These are phyloP conservation scores for Campoplex nolae DNA, from an alignment of 2,888 invertebrate genomes.

Conservation along the genomic window DNA sequence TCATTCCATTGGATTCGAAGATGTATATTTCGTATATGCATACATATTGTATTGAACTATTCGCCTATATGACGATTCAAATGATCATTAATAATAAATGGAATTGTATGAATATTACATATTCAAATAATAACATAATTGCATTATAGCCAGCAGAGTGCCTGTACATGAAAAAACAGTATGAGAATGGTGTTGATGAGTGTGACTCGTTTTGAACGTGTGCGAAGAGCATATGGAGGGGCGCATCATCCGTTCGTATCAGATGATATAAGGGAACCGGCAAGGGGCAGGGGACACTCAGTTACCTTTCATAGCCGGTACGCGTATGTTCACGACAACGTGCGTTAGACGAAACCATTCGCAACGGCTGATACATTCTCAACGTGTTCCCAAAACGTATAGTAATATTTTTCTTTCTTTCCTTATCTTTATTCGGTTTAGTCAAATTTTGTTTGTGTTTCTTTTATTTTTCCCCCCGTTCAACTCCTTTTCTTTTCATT, in stretches of 20 bases:
- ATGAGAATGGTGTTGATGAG: background rate
- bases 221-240: conserved; percentile 57
- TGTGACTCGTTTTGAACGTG: conserved; percentile 34
- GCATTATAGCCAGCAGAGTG: background rate
- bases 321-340: conserved; percentile 48
- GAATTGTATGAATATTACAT: background rate
- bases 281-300: conserved; percentile 74
- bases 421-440: background rate
- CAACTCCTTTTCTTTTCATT: background rate
- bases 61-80: too few relatives aligned
- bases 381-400: conserved; percentile 15
- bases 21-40: too few relatives aligned
- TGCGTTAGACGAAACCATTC: conserved; percentile 31
- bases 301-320: conserved; percentile 76
- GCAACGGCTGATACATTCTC: conserved; percentile 13
- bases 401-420: conserved; percentile 35
- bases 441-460: background rate
- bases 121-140: background rate
- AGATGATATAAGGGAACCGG: conserved; percentile 77
- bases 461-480: background rate
- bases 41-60: too few relatives aligned
- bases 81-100: too few relatives aligned
- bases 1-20: too few relatives aligned
- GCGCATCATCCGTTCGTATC: conserved; percentile 73
- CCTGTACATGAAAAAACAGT: background rate